Evolutionary conservation across 2,113 vertebrate species (phyloP), one percentile per base, ranked within the genome.

Genomic region (Corvus hawaiiensis): DNA sequence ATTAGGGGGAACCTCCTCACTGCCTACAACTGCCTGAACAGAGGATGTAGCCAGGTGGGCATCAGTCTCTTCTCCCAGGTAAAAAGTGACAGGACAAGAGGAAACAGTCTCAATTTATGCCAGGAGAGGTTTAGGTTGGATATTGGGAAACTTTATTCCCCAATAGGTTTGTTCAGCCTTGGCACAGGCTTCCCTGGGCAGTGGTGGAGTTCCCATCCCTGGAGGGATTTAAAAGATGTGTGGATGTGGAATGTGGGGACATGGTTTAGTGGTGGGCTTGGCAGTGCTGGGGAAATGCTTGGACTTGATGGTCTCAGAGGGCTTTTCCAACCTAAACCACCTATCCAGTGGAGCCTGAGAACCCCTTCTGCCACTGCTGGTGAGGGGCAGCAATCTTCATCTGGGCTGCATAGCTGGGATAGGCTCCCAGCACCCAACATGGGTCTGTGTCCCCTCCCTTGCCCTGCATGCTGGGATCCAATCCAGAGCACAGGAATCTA

Each of bases 401-500:
- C 22, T 1, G 13, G 61, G 44, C 51, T 79, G 52, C 26, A 16
- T 55, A 41, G 41, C 26, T n/a, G 43, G 44, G 49, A 44, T n/a
- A 44, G 66, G 33, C n/a, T 9, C 7, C 55, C 86, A 58, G 59
- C 44, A 52, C 28, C 49, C 43, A 12, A 39, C 13, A 0, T 11
- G 19, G 15, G 7, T 39, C 16, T 33, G 27, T 32, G 27, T 30
- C 18, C 49, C 41, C 22, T 63, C 41, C 43, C 76, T 32, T 76
- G 2, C 24, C 32, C 10, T 30, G 18, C 5, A 0, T 43, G 49
- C 39, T 23, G 2, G 68, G 35, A 24, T 37, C 44, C 33, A 4
- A 2, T 9, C 27, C 37, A 6, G 44, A 24, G 59, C 8, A 3
- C 69, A 51, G 41, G 16, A 35, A 21, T 49, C 14, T 51, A 1